phyloP scores from a whole-genome alignment of 2,113 vertebrate genomes.

The Tupaia chinensis region DNA sequence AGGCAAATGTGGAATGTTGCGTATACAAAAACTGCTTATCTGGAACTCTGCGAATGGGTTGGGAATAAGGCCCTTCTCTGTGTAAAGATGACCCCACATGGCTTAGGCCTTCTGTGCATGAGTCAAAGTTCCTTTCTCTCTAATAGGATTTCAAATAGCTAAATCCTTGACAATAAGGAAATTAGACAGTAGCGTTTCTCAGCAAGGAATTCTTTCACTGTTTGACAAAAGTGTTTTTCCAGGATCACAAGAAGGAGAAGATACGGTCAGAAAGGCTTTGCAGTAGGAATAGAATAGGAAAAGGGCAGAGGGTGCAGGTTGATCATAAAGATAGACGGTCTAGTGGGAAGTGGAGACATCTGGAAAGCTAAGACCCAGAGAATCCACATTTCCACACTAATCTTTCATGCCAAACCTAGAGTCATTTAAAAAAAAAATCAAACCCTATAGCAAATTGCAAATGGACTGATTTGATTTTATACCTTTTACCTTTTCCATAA shows the following conservation, averaged over 20 bases:
- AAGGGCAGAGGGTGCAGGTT: neutral
- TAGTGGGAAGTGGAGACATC: neutral
- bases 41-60: neutral
- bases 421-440: neutral
- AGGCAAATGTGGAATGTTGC: neutral
- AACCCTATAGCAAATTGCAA: neutral
- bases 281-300: neutral
- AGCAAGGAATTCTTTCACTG: neutral
- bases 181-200: neutral
- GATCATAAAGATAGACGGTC: too few species aligned
- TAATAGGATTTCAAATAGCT: neutral
- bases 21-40: neutral
- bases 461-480: constrained; percentile 10
- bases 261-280: neutral
- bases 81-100: neutral
- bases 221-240: neutral
- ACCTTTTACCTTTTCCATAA: neutral
- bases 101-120: neutral
- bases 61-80: neutral
- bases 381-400: neutral
- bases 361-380: neutral
- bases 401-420: neutral
- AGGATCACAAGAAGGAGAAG: neutral
- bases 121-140: neutral
- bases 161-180: neutral